These are phyloP conservation scores for Calliphora vomitoria DNA, from an alignment of 2,888 invertebrate species.

Conservation along the genomic window DNA sequence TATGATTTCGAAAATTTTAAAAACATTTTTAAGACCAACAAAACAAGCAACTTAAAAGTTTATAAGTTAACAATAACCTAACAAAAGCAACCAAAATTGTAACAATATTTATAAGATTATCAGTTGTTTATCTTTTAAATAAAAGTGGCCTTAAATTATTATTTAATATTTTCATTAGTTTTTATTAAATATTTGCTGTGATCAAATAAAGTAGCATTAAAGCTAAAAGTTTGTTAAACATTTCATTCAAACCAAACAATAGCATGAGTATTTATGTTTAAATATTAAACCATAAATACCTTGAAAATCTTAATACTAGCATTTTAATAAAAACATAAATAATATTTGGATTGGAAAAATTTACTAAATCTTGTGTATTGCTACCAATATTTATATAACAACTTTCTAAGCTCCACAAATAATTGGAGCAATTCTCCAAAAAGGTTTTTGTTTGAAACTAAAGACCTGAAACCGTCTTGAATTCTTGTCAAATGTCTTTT, in stretches of 20 bases:
- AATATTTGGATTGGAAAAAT: too few relatives aligned
- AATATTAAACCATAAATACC: slow-evolving; percentile 24
- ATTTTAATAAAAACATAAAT: not conserved
- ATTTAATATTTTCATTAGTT: not conserved
- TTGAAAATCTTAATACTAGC: not conserved
- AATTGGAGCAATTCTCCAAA: slow-evolving; percentile 29
- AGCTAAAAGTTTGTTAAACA: not conserved
- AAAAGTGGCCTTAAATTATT: slow-evolving; percentile 18
- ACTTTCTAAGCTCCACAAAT: slow-evolving; percentile 62
- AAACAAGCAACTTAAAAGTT: too few relatives aligned
- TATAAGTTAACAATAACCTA: too few relatives aligned
- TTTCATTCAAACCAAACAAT: not conserved
- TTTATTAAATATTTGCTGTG: slow-evolving; percentile 35
- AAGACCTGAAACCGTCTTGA: not conserved
- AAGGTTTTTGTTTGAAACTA: not conserved
- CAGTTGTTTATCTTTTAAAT: slow-evolving; percentile 52
- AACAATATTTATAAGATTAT: slow-evolving; percentile 29
- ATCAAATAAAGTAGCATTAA: slow-evolving; percentile 54
- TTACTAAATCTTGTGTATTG: not conserved
- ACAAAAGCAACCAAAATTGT: too few relatives aligned
- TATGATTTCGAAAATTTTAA: too few relatives aligned
- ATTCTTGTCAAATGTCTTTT: slow-evolving; percentile 48
- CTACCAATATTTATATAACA: slow-evolving; percentile 57
- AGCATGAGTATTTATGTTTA: not conserved
- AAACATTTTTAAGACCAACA: too few relatives aligned